phyloP scores from a whole-genome alignment of 2,888 invertebrate genomes.

The Lumbricus terrestris region DNA sequence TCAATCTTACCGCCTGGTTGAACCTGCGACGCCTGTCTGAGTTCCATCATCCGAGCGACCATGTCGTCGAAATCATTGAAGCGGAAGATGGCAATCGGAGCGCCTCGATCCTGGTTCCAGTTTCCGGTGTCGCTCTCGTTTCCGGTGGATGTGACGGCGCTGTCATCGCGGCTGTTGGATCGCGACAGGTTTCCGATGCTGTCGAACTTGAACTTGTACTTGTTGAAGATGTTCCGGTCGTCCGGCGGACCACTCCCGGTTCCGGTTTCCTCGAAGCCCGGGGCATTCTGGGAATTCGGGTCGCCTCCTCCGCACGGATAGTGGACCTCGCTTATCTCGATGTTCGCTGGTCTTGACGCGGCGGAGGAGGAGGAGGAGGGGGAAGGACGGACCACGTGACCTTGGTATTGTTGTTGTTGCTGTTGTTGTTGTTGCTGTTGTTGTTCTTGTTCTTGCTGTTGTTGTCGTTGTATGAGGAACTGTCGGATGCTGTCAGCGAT shows the following conservation, averaged over 20 bases:
- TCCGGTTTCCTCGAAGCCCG: not conserved
- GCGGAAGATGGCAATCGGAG: constrained; percentile 18
- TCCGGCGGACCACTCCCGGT: not conserved
- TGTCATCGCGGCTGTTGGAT: constrained; percentile 21
- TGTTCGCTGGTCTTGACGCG: not conserved
- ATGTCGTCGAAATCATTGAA: constrained; percentile 30
- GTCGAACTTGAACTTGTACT: constrained; percentile 23
- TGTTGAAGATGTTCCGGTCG: constrained; percentile 26
- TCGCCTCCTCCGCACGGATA: constrained; percentile 3
- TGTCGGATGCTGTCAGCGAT: constrained; percentile 18
- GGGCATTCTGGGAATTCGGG: not conserved
- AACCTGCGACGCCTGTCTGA: not conserved
- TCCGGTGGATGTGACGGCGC: not conserved
- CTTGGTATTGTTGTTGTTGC: not conserved
- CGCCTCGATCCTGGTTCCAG: not conserved
- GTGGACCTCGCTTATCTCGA: constrained; percentile 13
- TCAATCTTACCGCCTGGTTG: not conserved
- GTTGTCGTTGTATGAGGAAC: constrained; percentile 13
- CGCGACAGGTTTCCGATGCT: constrained; percentile 21
- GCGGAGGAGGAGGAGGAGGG: no score
- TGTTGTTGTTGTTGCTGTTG: not conserved
- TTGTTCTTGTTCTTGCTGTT: not conserved
- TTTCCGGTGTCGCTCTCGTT: not conserved
- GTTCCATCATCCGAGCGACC: constrained; percentile 22
- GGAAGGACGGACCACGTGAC: not conserved